These are phyloP conservation scores for Amaurobius ferox DNA, from an alignment of 2,888 invertebrate genomes.

Conservation along the genomic window DNA sequence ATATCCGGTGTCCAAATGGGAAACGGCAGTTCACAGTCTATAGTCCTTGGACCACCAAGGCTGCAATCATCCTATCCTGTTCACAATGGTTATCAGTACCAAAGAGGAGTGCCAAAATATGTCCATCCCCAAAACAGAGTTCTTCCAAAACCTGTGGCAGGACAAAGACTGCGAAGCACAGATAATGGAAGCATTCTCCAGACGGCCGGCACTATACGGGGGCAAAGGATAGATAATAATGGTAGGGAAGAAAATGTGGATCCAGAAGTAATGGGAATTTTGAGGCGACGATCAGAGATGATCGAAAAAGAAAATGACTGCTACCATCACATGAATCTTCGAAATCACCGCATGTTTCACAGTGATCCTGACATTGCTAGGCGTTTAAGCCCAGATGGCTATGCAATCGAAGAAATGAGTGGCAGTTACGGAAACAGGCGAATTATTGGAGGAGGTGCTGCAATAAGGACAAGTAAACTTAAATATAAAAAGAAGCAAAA, in stretches of 20 bases:
- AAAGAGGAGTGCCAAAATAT: constrained; percentile 30
- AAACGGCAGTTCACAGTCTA: constrained; percentile 63
- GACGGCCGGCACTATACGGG: constrained; percentile 47
- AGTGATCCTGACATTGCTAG: constrained; percentile 58
- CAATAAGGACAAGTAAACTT: constrained; percentile 41
- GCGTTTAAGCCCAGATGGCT: background rate
- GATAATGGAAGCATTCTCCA: constrained; percentile 66
- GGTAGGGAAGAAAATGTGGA: constrained; percentile 22
- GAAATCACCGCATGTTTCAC: constrained; percentile 56
- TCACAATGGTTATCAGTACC: constrained; percentile 15
- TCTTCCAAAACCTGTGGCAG: constrained; percentile 48
- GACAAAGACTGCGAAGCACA: constrained; percentile 55
- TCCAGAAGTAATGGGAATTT: constrained; percentile 41
- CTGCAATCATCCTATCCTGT: constrained; percentile 2
- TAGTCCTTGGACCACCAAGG: constrained; percentile 43
- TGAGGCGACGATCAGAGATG: constrained; percentile 36
- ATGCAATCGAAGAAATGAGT: background rate
- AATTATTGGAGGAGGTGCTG: constrained; percentile 28
- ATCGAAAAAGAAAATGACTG: constrained; percentile 48
- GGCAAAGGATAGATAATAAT: constrained; percentile 21
- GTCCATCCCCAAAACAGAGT: constrained; percentile 62
- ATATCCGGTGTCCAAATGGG: constrained; percentile 33
- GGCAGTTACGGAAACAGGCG: constrained; percentile 23
- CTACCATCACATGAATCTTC: constrained; percentile 40
- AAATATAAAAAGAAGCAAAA: constrained; percentile 53